Percentiles rank a stretch among this genome's conserved stretches.
phyloP scores from a whole-genome alignment of 2,113 vertebrate species.

The Agelaius tricolor region DNA sequence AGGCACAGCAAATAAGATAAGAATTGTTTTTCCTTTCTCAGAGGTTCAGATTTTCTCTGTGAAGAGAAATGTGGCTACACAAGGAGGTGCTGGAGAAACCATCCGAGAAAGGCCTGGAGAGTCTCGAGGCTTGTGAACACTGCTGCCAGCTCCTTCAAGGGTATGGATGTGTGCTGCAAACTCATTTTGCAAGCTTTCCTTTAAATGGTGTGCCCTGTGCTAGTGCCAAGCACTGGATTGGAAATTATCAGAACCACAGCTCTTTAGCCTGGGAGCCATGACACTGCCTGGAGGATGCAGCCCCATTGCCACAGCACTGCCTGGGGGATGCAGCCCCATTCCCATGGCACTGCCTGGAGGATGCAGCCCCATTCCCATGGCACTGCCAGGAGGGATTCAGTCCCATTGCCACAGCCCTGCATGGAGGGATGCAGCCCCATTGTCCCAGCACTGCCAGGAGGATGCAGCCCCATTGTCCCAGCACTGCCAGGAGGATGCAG shows the following conservation, averaged over 20 bases:
- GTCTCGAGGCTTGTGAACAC: background rate
- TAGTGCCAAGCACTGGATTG: background rate
- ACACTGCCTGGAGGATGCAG: background rate
- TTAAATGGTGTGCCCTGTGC: background rate
- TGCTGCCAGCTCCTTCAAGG: background rate
- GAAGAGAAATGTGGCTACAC: too few relatives aligned
- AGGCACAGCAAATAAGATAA: too few relatives aligned
- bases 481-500: background rate
- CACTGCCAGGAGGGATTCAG: background rate
- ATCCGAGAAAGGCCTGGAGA: background rate
- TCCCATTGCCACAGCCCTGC: background rate
- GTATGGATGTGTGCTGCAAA: background rate
- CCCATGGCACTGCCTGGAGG: background rate
- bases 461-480: background rate
- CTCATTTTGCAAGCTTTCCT: background rate
- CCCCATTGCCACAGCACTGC: background rate
- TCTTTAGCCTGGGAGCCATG: background rate
- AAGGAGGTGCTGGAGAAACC: background rate
- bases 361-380: background rate
- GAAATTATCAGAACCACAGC: background rate
- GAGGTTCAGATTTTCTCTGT: too few relatives aligned
- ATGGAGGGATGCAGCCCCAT: background rate
- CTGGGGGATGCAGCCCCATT: too few relatives aligned
- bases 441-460: background rate
- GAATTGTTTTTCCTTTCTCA: too few relatives aligned